Evolutionary conservation across 92 coral and sea anemone species (phyloP).

Genomic region (Micromussa lordhowensis): DNA sequence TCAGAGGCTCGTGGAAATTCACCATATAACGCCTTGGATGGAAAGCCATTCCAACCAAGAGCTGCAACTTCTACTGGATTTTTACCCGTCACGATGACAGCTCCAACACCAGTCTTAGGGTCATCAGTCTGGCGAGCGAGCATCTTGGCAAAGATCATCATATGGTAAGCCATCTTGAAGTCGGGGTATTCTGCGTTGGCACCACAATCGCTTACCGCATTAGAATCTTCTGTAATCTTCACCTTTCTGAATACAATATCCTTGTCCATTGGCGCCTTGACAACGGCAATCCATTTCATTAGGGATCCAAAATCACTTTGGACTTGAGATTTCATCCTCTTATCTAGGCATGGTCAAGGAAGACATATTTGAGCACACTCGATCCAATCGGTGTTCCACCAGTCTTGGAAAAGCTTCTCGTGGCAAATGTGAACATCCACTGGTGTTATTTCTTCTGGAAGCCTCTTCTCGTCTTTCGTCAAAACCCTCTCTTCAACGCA

Average conservation of each 20-base stretch:
- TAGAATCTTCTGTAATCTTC: neutral
- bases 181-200: slow-evolving; percentile 15
- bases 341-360: slow-evolving; percentile 73
- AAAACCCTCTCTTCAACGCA: slow-evolving; percentile 36
- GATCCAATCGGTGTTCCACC: slow-evolving; percentile 67
- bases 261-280: slow-evolving; percentile 26
- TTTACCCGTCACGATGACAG: slow-evolving; percentile 66
- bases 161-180: neutral
- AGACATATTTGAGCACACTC: slow-evolving; percentile 38
- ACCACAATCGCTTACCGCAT: neutral
- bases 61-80: slow-evolving; percentile 67
- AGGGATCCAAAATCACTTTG: slow-evolving; percentile 31
- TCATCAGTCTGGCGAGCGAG: slow-evolving; percentile 81
- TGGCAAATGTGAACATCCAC: neutral
- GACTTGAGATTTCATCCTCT: slow-evolving; percentile 46
- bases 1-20: slow-evolving; percentile 82
- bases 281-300: slow-evolving; percentile 63
- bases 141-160: slow-evolving; percentile 73
- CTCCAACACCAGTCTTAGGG: slow-evolving; percentile 93
- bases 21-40: slow-evolving; percentile 78
- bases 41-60: slow-evolving; percentile 89
- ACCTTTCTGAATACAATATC: slow-evolving; percentile 19
- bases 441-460: slow-evolving; percentile 32
- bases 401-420: slow-evolving; percentile 38
- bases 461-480: slow-evolving; percentile 9